phyloP scores from a whole-genome alignment of 2,797 vertebrate species.

The Dendrocincla tyrannina region DNA sequence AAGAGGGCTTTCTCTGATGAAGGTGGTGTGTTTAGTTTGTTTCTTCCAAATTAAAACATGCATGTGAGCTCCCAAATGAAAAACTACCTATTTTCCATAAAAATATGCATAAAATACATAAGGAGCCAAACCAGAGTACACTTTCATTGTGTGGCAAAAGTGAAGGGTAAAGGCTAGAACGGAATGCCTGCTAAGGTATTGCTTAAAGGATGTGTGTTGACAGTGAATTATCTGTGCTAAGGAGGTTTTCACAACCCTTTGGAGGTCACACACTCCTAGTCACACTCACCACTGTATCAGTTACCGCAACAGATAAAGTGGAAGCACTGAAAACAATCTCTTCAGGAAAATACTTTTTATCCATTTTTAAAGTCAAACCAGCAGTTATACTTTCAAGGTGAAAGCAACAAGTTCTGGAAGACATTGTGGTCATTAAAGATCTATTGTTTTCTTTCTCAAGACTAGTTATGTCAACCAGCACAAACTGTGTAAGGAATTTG shows the following conservation, averaged over 20 bases:
- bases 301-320: neutral
- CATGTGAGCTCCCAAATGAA: neutral
- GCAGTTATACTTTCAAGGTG: neutral
- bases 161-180: neutral
- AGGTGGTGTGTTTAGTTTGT: neutral
- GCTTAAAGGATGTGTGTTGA: neutral
- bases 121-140: neutral
- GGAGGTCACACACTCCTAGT: neutral
- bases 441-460: neutral
- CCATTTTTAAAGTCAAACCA: neutral
- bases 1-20: neutral
- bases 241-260: neutral
- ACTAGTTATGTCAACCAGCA: neutral
- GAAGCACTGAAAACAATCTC: neutral
- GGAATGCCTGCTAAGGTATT: neutral
- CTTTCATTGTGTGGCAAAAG: neutral
- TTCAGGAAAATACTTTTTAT: neutral
- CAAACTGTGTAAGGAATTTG: neutral
- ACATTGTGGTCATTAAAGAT: neutral
- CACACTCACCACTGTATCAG: neutral
- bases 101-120: neutral
- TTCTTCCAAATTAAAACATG: neutral
- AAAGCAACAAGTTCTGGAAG: neutral
- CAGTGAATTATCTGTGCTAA: neutral
- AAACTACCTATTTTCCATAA: neutral